Base-by-base conservation (phyloP, 2,888 invertebrate genomes). In the Toxonevra muliebris region DNA sequence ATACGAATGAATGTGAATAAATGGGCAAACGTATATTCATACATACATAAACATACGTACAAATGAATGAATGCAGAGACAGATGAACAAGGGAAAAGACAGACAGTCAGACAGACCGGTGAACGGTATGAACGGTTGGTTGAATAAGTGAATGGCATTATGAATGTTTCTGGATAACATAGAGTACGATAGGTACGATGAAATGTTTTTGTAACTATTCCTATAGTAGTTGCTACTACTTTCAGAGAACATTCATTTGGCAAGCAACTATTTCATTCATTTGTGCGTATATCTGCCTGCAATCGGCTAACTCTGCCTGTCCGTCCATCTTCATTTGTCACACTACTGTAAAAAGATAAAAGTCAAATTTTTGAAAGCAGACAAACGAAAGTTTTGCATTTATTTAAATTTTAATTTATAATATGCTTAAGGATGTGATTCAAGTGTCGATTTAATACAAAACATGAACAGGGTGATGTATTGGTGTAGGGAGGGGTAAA, bases 401-500 rank as follows among this genome's bases (percentile, higher is more conserved):
- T 66, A 69, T 72, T 71, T 65, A 62, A 67, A 66, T 70, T 70
- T 67, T 66, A 65, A 69, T 69, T 66, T 61, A 65, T 55, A 66
- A 61, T 67, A 65, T 48, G 69, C 69, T 69, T 69, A 43, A 69
- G 71, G 71, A 63, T 71, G 68, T 66, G 61, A 68, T 66, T 70
- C 68, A 70, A 70, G 69, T 70, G 66, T 69, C 70, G 20, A 30
- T n/a, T 10, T 5, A 55, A 7, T 7, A 52, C 17, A 19, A 15
- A 15, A n/a, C 19, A 52, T 15, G 15, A 10, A 2, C 12, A n/a
- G 17, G 17, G 19, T 52, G n/a, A 30, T 30, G 30, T 4, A 30
- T 30, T 2, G 30, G 3, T 4, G 7, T 2, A 30, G 30, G 7
- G 30, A 30, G 7, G 30, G 30, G 30, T 30, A 4, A 7, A 7